Evolutionary conservation across 2,888 invertebrate genomes (phyloP).

Genomic region (Archaeoteleia sp.): DNA sequence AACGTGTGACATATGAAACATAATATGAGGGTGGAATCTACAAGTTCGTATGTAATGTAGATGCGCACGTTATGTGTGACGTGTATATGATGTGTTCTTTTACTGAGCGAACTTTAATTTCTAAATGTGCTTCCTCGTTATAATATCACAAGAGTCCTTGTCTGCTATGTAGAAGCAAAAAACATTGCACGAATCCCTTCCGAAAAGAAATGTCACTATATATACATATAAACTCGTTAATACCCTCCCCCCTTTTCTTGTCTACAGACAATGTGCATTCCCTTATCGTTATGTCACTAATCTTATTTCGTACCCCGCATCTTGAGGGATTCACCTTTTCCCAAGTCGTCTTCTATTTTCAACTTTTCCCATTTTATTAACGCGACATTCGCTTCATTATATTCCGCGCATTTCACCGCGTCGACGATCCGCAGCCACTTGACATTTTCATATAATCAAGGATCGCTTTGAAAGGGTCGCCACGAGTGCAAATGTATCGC

Average conservation of each 20-base stretch:
- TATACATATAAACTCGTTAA: too few relatives aligned
- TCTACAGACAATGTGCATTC: conserved; percentile 22
- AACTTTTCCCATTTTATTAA: conserved; percentile 27
- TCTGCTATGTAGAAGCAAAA: conserved; percentile 14
- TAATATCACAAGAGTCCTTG: conserved; percentile 30
- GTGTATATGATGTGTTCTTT: conserved; percentile 6
- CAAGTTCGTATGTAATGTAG: background rate
- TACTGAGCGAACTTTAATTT: conserved; percentile 19
- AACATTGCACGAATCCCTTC: conserved; percentile 5
- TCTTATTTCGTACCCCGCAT: conserved; percentile 9
- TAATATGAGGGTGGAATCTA: background rate
- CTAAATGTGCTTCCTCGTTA: conserved; percentile 43
- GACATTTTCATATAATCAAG: conserved; percentile 46
- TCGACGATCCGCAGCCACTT: conserved; percentile 31
- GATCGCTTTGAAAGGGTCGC: conserved; percentile 26
- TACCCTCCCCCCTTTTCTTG: background rate
- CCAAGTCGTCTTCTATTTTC: conserved; percentile 1
- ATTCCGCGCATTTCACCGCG: conserved; percentile 18
- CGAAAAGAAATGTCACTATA: conserved; percentile 12
- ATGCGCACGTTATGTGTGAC: conserved; percentile 4
- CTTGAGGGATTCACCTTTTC: conserved; percentile 33
- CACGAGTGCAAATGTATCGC: conserved; percentile 18
- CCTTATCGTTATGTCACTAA: conserved; percentile 32
- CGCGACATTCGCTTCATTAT: conserved; percentile 40
- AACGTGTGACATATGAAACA: background rate